phyloP scores from a whole-genome alignment of 2,797 vertebrate genomes.

The Rhodeus uyekii region DNA sequence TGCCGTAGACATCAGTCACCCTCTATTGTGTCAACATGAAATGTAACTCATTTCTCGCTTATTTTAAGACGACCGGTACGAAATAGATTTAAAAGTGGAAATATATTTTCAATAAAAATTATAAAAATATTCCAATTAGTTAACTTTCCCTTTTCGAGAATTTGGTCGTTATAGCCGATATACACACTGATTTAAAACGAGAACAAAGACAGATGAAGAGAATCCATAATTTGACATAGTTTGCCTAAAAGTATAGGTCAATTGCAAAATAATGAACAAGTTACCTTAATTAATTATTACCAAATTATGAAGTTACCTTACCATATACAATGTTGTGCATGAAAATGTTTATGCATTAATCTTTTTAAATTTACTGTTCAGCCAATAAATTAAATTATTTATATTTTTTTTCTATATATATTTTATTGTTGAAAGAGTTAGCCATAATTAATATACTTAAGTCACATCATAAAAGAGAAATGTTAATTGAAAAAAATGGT shows the following conservation, averaged over 20 bases:
- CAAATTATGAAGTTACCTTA: neutral
- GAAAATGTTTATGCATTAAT: neutral
- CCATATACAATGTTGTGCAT: neutral
- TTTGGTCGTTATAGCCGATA: neutral
- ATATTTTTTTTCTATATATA: neutral
- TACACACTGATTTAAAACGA: neutral
- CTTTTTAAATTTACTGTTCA: neutral
- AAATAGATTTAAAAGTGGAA: neutral
- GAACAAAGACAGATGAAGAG: neutral
- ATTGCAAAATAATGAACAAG: neutral
- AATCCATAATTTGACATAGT: neutral
- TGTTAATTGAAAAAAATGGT: no score
- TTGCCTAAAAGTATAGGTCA: neutral
- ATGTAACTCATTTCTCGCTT: neutral
- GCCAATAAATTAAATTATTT: neutral
- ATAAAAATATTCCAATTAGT: neutral
- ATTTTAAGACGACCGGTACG: neutral
- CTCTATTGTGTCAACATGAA: slow-evolving; percentile 12
- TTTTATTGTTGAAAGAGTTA: neutral
- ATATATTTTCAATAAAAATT: neutral
- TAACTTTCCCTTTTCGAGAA: neutral
- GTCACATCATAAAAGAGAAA: neutral
- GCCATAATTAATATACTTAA: neutral
- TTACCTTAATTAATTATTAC: no score
- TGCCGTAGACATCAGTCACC: slow-evolving; percentile 11